Evolutionary conservation across 2,797 vertebrate genomes (phyloP).

Genomic region (Huso huso): DNA sequence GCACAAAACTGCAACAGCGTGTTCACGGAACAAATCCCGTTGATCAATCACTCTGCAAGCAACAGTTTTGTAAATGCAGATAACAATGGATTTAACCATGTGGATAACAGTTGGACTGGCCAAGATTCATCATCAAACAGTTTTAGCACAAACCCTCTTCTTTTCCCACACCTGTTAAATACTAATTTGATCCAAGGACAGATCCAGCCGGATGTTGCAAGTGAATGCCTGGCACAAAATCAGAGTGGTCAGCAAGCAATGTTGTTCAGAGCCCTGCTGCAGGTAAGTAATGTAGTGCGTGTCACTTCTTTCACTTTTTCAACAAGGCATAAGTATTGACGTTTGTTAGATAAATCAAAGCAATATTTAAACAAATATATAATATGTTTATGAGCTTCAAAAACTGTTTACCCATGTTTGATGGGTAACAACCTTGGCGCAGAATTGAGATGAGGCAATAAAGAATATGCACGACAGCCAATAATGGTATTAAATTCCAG

Average conservation of each 20-base stretch:
- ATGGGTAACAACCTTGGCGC: no score
- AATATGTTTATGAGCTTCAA: no score
- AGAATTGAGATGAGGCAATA: no score
- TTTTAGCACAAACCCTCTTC: slow-evolving; percentile 8
- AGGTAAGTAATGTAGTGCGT: slow-evolving; percentile 18
- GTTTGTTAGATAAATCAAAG: no score
- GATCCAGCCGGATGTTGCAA: neutral
- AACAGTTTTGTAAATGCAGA: neutral
- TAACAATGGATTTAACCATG: neutral
- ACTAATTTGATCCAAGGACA: neutral
- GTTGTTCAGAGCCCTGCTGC: slow-evolving; percentile 6
- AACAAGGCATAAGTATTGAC: no score
- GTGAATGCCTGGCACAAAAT: neutral
- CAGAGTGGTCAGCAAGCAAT: slow-evolving; percentile 13
- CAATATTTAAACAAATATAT: no score
- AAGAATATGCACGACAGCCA: no score
- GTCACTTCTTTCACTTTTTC: no score
- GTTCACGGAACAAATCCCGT: neutral
- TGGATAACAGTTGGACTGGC: neutral
- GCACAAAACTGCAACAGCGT: neutral
- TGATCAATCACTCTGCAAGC: neutral
- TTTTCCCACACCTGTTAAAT: slow-evolving; percentile 6
- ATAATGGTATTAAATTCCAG: no score
- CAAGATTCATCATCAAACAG: slow-evolving; percentile 2
- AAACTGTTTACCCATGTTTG: no score